A percentile compares a stretch with the other conserved stretches of the same genome.
Evolutionary conservation across 2,888 invertebrate species (phyloP).

Genomic region (Incurvaria masculella): DNA sequence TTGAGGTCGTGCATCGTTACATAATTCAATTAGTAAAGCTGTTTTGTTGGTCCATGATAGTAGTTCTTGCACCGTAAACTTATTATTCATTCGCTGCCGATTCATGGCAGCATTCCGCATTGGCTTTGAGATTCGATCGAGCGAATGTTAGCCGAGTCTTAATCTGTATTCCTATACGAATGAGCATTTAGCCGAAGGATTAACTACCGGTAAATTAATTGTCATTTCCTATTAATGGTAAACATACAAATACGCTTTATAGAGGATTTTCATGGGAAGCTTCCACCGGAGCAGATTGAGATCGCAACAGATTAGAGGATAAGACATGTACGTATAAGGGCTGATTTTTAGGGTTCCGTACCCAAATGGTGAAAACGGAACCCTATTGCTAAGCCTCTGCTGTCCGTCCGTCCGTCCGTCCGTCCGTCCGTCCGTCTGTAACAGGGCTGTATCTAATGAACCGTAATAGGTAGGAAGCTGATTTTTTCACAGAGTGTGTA

Average conservation of each 20-base stretch:
- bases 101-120: not conserved
- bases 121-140: constrained; percentile 32
- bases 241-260: not conserved
- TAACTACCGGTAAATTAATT: constrained; percentile 15
- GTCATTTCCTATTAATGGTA: not conserved
- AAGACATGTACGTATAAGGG: too few species aligned
- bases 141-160: constrained; percentile 33
- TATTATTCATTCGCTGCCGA: not conserved
- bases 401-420: too few species aligned
- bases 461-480: too few species aligned
- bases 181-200: constrained; percentile 29
- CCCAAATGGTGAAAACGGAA: too few species aligned
- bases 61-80: not conserved
- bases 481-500: too few species aligned
- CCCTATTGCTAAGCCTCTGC: too few species aligned
- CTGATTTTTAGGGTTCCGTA: too few species aligned
- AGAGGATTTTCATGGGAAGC: not conserved
- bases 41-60: not conserved
- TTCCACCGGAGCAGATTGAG: not conserved
- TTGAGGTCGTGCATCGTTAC: not conserved
- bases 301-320: not conserved
- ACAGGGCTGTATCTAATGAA: too few species aligned
- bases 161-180: constrained; percentile 34
- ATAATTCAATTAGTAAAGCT: not conserved
- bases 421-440: too few species aligned